A percentile compares a stretch with the other conserved stretches of the same genome.
Evolutionary conservation across 2,888 invertebrate species (phyloP).

Genomic region (Dicroscelio sp.): DNA sequence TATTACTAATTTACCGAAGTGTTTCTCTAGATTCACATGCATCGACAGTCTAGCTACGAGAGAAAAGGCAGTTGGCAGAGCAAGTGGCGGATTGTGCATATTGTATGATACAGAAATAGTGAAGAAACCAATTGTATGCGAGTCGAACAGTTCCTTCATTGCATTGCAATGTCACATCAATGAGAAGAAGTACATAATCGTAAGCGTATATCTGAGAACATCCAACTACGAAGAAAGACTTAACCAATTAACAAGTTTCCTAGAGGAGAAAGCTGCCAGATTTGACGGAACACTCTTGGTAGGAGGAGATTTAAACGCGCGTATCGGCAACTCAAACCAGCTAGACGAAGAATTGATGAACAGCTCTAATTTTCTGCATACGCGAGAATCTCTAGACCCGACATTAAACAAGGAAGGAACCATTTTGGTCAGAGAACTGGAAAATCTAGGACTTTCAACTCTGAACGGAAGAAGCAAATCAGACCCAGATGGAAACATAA

Average conservation of each 20-base stretch:
- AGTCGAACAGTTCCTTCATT: neutral
- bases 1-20: no score
- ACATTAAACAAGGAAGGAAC: neutral
- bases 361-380: neutral
- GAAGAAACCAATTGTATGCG: neutral
- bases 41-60: neutral
- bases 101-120: neutral
- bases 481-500: neutral
- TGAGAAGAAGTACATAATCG: neutral
- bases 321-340: neutral
- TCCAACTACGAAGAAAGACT: neutral
- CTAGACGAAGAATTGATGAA: neutral
- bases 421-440: neutral
- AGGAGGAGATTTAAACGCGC: neutral
- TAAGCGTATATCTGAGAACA: neutral
- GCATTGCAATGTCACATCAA: neutral
- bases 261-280: neutral
- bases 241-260: neutral
- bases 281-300: neutral
- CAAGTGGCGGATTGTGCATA: neutral
- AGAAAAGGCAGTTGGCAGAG: neutral
- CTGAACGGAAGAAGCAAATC: neutral
- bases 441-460: neutral
- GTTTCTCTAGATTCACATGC: no score
- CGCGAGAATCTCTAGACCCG: neutral